Evolutionary conservation across 2,797 vertebrate species (phyloP).

Genomic region (Columba guinea): DNA sequence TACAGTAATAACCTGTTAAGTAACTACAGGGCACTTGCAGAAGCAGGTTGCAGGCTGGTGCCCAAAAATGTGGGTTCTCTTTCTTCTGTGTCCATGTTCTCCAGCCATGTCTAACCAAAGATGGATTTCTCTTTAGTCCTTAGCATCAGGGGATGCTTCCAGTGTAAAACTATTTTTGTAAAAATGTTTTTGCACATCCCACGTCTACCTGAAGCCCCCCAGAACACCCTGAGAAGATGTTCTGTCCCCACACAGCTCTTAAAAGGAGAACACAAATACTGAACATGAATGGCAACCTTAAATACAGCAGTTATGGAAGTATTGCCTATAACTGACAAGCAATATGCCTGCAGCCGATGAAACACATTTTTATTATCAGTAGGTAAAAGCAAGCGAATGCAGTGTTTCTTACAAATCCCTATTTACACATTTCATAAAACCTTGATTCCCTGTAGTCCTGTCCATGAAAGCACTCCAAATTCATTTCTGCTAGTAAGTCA

Average conservation of each 20-base stretch:
- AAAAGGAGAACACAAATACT: neutral
- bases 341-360: neutral
- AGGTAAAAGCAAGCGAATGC: neutral
- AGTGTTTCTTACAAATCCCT: neutral
- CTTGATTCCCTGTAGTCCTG: neutral
- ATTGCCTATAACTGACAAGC: neutral
- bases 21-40: neutral
- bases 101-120: neutral
- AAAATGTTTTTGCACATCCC: neutral
- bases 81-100: neutral
- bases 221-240: neutral
- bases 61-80: neutral
- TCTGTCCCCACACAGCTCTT: neutral
- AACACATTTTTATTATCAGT: neutral
- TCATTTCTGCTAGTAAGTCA: neutral
- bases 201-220: too few relatives aligned
- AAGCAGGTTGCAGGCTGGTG: neutral
- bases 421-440: constrained; percentile 23
- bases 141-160: neutral
- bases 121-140: neutral
- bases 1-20: neutral
- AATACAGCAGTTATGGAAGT: neutral
- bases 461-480: neutral
- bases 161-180: neutral
- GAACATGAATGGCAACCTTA: neutral